These are phyloP conservation scores for Brachyhypopomus occidentalis DNA, from an alignment of 2,113 vertebrate genomes.

Conservation along the genomic window DNA sequence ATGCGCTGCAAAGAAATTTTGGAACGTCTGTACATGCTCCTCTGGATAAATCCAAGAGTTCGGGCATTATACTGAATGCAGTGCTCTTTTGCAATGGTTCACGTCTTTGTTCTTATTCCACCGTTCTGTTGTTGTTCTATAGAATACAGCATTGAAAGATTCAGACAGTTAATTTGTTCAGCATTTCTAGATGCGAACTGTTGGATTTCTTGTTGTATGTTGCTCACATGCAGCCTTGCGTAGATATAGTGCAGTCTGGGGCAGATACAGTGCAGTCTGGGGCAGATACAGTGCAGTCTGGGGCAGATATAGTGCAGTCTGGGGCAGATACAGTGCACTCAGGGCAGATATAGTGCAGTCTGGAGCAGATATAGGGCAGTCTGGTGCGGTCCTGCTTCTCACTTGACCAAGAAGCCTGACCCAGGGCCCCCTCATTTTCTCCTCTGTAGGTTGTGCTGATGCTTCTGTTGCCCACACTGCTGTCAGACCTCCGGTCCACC, in stretches of 20 bases:
- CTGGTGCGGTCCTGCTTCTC: constrained; percentile 39
- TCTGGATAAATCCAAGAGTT: neutral
- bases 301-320: too few species aligned
- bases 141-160: neutral
- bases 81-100: neutral
- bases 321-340: too few species aligned
- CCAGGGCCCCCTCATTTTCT: constrained; percentile 63
- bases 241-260: too few species aligned
- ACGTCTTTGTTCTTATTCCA: constrained; percentile 7
- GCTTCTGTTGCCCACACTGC: constrained; percentile 51
- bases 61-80: neutral
- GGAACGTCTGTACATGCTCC: neutral
- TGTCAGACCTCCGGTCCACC: constrained; percentile 58
- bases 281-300: too few species aligned
- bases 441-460: constrained; percentile 34
- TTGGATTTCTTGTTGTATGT: neutral
- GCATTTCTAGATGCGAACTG: neutral
- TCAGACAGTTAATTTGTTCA: neutral
- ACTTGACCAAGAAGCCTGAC: constrained; percentile 69
- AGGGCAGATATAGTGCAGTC: too few species aligned
- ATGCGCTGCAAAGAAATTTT: constrained; percentile 25
- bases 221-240: neutral
- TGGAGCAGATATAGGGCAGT: too few species aligned
- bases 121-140: neutral
- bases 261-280: too few species aligned